Conservation (phyloP, 1,140 invertebrate species). For the Bilobella aurantiaca region DNA sequence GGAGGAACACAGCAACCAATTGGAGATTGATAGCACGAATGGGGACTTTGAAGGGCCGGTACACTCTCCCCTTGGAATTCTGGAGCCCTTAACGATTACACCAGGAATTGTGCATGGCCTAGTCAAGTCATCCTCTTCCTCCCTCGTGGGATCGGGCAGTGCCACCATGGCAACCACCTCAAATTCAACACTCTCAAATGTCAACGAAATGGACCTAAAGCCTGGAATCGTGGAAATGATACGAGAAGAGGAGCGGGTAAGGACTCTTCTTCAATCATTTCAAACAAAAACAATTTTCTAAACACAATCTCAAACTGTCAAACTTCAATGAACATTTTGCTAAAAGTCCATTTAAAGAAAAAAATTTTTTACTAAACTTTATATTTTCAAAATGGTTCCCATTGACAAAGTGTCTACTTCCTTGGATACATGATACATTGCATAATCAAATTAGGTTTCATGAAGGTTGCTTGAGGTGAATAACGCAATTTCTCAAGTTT, state of each 20-base stretch:
- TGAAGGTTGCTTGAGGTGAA: no score
- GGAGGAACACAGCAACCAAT: constrained; percentile 27
- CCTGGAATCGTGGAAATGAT: constrained; percentile 90
- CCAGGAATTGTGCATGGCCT: constrained; percentile 31
- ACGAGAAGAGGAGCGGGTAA: constrained; percentile 86
- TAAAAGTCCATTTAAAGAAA: no score
- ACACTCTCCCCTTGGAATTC: constrained; percentile 21
- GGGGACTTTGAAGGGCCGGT: constrained; percentile 26
- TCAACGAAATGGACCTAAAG: constrained; percentile 80
- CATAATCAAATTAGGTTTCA: no score
- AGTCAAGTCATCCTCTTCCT: constrained; percentile 35
- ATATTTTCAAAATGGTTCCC: no score
- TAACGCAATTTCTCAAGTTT: no score
- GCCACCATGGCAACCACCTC: constrained; percentile 19
- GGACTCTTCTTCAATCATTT: constrained; percentile 36
- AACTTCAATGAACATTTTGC: no score
- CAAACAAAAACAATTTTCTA: no score
- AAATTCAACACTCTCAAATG: constrained; percentile 38
- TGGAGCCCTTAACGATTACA: constrained; percentile 36
- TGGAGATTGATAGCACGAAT: constrained; percentile 27
- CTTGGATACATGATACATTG: no score
- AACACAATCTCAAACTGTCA: no score
- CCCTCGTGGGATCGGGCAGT: constrained; percentile 19
- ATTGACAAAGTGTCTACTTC: no score
- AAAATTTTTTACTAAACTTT: no score